A percentile compares a stretch with the other conserved stretches of the same genome.
phyloP scores from a whole-genome alignment of 1,140 invertebrate genomes.

The Xylocopa sonorina region DNA sequence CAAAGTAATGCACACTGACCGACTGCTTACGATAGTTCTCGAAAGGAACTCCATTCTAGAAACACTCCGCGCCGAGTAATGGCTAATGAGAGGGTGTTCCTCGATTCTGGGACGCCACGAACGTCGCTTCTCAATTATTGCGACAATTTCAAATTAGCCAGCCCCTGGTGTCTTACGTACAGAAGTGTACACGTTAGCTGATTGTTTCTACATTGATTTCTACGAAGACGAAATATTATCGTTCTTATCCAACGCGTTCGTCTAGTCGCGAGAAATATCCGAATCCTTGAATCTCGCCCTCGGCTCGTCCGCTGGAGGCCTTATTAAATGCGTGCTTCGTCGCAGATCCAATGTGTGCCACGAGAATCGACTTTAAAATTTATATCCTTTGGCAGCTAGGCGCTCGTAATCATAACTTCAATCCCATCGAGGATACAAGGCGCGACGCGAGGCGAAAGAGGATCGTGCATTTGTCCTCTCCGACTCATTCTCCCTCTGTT shows the following conservation, averaged over 20 bases:
- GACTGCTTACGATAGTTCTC: slow-evolving; percentile 2
- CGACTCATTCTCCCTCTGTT: background rate
- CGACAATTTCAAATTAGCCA: background rate
- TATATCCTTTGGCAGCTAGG: slow-evolving; percentile 20
- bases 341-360: slow-evolving; percentile 24
- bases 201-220: too few relatives aligned
- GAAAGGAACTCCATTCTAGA: background rate
- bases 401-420: slow-evolving; percentile 49
- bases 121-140: background rate
- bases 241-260: background rate
- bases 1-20: background rate
- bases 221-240: background rate
- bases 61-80: background rate
- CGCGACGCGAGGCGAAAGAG: background rate
- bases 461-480: background rate
- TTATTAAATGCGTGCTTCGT: slow-evolving; percentile 6
- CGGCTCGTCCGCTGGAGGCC: too few relatives aligned
- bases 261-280: background rate
- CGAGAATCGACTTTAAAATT: slow-evolving; percentile 33
- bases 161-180: too few relatives aligned
- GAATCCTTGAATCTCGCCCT: background rate
- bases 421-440: slow-evolving; percentile 16
- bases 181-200: background rate
- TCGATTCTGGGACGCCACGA: too few relatives aligned
- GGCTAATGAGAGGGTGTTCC: background rate